Evolutionary conservation across 2,797 vertebrate species (phyloP).

Genomic region (Coreius guichenoti): DNA sequence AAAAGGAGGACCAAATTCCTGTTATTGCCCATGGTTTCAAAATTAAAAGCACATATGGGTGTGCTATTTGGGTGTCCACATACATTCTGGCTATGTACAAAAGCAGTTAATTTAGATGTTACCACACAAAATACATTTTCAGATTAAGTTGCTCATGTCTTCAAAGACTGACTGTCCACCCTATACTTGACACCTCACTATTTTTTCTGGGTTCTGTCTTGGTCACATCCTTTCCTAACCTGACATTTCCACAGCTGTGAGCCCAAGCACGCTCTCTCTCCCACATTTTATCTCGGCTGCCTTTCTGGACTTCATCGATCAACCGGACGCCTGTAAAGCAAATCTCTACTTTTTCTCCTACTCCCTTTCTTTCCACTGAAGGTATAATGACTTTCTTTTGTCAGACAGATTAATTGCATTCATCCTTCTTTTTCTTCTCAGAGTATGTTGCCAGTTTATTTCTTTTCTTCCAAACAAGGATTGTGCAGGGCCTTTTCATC

Average conservation of each 20-base stretch:
- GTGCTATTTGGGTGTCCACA: neutral
- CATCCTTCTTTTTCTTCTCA: slow-evolving; percentile 57
- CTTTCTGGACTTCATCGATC: slow-evolving; percentile 56
- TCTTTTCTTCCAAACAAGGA: slow-evolving; percentile 31
- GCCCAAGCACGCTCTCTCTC: slow-evolving; percentile 21
- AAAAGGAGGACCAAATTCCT: neutral
- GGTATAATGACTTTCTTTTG: slow-evolving; percentile 66
- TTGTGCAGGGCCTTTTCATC: slow-evolving; percentile 3
- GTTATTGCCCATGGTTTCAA: neutral
- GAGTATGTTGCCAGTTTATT: slow-evolving; percentile 37
- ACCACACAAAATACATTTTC: neutral
- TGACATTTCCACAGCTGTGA: slow-evolving; percentile 64
- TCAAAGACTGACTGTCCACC: neutral
- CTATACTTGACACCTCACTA: slow-evolving; percentile 1
- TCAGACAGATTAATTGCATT: slow-evolving; percentile 63
- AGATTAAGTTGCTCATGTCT: neutral
- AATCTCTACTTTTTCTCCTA: slow-evolving; percentile 54
- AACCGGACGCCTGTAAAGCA: slow-evolving; percentile 58
- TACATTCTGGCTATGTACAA: neutral
- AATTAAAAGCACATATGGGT: neutral
- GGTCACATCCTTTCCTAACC: slow-evolving; percentile 25
- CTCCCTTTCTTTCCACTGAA: slow-evolving; percentile 46
- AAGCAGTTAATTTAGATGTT: neutral
- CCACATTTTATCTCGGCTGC: slow-evolving; percentile 50
- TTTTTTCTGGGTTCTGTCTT: slow-evolving; percentile 16